phyloP scores from a whole-genome alignment of 2,113 vertebrate genomes.

The Centropristis striata region DNA sequence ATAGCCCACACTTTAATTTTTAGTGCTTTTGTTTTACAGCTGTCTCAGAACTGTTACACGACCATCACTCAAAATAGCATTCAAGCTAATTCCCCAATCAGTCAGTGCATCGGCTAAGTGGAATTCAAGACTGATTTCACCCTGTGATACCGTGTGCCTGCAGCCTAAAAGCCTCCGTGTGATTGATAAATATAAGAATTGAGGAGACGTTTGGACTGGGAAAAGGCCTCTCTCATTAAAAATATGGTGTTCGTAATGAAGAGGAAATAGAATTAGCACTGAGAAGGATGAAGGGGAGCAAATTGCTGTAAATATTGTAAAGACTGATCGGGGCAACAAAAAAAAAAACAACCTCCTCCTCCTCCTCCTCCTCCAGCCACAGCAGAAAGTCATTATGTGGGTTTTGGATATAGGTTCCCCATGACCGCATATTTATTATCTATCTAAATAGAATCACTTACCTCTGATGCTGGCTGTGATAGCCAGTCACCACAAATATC shows the following conservation, averaged over 20 bases:
- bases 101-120: slow-evolving; percentile 67
- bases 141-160: slow-evolving; percentile 53
- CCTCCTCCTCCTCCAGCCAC: slow-evolving; percentile 65
- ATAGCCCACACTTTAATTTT: not conserved
- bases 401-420: slow-evolving; percentile 84
- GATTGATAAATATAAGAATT: slow-evolving; percentile 77
- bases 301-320: slow-evolving; percentile 79
- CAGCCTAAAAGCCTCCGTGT: slow-evolving; percentile 71
- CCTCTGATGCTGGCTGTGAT: slow-evolving; percentile 83
- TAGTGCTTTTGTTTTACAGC: slow-evolving; percentile 31
- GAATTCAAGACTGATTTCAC: slow-evolving; percentile 70
- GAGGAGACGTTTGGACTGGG: slow-evolving; percentile 58
- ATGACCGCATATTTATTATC: slow-evolving; percentile 86
- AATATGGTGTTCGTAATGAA: slow-evolving; percentile 75
- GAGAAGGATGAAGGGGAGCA: slow-evolving; percentile 72
- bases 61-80: slow-evolving; percentile 61
- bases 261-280: slow-evolving; percentile 77
- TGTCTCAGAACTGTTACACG: slow-evolving; percentile 43
- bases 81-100: slow-evolving; percentile 70
- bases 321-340: slow-evolving; percentile 64
- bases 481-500: slow-evolving; percentile 80
- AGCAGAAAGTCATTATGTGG: slow-evolving; percentile 82
- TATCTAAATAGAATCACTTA: slow-evolving; percentile 87
- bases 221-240: slow-evolving; percentile 71
- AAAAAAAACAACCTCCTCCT: too few species aligned